Percentiles rank a stretch among this genome's conserved stretches.
Evolutionary conservation across 1,140 invertebrate genomes (phyloP).

Genomic region (Drosophila paulistorum): DNA sequence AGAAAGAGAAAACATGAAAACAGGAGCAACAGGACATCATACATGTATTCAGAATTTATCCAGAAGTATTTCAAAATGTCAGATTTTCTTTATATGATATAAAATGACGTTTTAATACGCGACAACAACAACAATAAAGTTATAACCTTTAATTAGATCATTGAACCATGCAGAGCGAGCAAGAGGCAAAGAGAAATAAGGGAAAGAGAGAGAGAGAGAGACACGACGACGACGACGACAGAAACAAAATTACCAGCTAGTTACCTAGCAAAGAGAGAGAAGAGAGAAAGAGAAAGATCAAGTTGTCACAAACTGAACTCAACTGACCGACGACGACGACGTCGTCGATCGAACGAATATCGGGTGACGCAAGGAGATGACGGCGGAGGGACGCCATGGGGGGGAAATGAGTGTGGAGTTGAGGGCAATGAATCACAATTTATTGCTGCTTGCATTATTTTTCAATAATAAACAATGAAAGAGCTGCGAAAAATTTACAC

Average conservation of each 20-base stretch:
- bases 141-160: slow-evolving; percentile 82
- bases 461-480: slow-evolving; percentile 1
- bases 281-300: neutral
- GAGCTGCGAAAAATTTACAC: neutral
- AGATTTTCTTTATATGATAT: neutral
- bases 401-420: neutral
- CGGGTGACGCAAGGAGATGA: too few species aligned
- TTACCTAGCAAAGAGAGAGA: slow-evolving; percentile 1
- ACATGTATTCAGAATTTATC: too few species aligned
- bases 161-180: slow-evolving; percentile 61
- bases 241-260: neutral
- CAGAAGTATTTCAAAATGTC: too few species aligned
- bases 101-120: slow-evolving; percentile 15
- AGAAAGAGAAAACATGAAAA: neutral
- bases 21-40: too few species aligned
- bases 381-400: neutral
- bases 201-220: slow-evolving; percentile 1
- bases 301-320: slow-evolving; percentile 13
- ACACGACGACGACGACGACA: too few species aligned
- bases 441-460: slow-evolving; percentile 39
- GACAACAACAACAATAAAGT: slow-evolving; percentile 32
- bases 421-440: slow-evolving; percentile 65
- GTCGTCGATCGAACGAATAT: slow-evolving; percentile 17
- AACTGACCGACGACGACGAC: slow-evolving; percentile 13
- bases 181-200: slow-evolving; percentile 6